phyloP scores from a whole-genome alignment of 2,113 vertebrate species.

The Macroglossus sobrinus region DNA sequence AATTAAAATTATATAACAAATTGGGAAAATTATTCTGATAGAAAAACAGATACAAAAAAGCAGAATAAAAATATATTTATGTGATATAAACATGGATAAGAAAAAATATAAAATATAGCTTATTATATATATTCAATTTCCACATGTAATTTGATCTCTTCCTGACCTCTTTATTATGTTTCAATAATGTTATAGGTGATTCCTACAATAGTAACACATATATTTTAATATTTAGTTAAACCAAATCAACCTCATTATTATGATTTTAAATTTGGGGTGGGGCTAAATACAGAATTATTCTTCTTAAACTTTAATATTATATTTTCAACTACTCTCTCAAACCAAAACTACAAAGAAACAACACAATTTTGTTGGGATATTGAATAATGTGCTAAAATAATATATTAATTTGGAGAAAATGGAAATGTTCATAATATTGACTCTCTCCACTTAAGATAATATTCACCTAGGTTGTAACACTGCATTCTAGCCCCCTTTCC shows the following conservation, averaged over 20 bases:
- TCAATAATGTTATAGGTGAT: background rate
- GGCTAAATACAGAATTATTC: background rate
- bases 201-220: background rate
- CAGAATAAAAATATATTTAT: constrained; percentile 27
- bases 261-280: background rate
- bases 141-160: background rate
- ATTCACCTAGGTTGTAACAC: background rate
- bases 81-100: constrained; percentile 22
- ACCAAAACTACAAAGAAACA: background rate
- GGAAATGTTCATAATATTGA: background rate
- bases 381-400: background rate
- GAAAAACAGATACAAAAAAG: constrained; percentile 6
- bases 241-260: background rate
- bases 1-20: constrained; percentile 51
- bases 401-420: background rate
- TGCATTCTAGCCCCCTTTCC: background rate
- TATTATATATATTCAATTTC: background rate
- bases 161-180: background rate
- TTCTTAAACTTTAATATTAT: constrained; percentile 24
- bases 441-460: background rate
- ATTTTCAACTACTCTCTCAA: background rate
- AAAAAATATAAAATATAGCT: background rate
- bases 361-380: background rate
- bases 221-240: background rate
- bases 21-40: constrained; percentile 20